Evolutionary conservation across 2,113 vertebrate species (phyloP), one percentile per base, ranked within the genome.

Genomic region (Pao palembangensis): DNA sequence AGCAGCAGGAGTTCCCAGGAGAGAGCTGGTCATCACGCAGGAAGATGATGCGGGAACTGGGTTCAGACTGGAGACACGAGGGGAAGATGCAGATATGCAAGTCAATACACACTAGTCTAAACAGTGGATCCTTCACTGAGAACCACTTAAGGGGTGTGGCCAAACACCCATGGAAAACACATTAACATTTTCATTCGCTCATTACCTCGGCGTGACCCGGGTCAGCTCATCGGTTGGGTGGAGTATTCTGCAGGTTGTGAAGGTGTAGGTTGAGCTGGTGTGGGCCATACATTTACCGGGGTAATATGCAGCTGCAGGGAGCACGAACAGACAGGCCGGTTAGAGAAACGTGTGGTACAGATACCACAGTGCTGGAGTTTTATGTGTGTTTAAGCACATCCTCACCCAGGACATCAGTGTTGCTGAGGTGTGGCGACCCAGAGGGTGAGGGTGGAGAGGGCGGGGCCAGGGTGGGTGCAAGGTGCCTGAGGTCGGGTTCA

Each of bases 221-320:
- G 97, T 98, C 86, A 94, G 93, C 61, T 98, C 97, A 25, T 99
- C 96, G 0, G 96, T 96, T 28, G 96, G 97, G 79, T 99, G 97
- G 75, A 99, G 92, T 85, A 99, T 99, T 56, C 94, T 93, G 57
- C 97, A 99, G 75, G 95, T 99, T 61, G 96, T 99, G 82, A 98
- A 98, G 78, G 97, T 99, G 90, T 96, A 99, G 68, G 96, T 99
- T 46, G 96, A 98, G 89, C 94, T 98, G 85, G 97, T 99, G 91
- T 99, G 95, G 67, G 95, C 97, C 96, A 99, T 98, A 89, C 95
- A 95, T 90, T 99, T 99, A 74, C 97, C 97, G 55, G 97, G 97
- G 83, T 95, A 94, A 86, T 94, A 93, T 21, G 93, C 94, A 93
- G 87, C 89, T 84, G 61, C 28, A 67, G 48, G 41, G 19, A 3